Percentiles rank a stretch among this genome's conserved stretches.
Conservation (phyloP, 1,140 invertebrate species). For the Popillia japonica region DNA sequence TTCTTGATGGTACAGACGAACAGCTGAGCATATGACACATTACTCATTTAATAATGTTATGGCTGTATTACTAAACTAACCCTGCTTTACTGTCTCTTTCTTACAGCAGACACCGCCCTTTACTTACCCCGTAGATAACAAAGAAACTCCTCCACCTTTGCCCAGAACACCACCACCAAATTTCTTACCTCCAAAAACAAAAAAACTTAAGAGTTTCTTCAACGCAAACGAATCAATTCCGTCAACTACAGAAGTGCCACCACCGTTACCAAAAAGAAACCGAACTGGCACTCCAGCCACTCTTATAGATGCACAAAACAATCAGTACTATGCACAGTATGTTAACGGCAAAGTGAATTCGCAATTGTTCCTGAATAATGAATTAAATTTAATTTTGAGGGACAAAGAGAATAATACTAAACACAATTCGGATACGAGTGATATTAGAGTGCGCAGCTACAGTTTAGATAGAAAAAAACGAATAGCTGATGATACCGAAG, state of each 20-base stretch:
- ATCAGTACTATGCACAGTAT: constrained; percentile 42
- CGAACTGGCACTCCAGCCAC: constrained; percentile 27
- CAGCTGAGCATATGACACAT: constrained; percentile 5
- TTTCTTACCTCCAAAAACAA: constrained; percentile 46
- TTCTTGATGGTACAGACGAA: no score
- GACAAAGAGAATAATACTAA: constrained; percentile 8
- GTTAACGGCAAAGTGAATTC: constrained; percentile 44
- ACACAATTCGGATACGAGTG: not conserved
- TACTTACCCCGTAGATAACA: constrained; percentile 37
- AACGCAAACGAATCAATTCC: constrained; percentile 44
- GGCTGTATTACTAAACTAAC: constrained; percentile 48
- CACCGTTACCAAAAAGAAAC: constrained; percentile 58
- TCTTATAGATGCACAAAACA: constrained; percentile 44
- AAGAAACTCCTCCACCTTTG: constrained; percentile 47
- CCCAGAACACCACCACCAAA: constrained; percentile 46
- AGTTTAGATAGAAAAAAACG: constrained; percentile 13
- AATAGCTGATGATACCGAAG: not conserved
- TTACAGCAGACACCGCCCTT: constrained; percentile 56
- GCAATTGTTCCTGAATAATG: constrained; percentile 40
- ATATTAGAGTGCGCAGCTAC: not conserved
- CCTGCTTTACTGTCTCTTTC: constrained; percentile 58
- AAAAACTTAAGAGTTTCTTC: constrained; percentile 33
- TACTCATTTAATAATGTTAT: constrained; percentile 9
- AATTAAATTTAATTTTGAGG: constrained; percentile 11
- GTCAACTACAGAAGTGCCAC: constrained; percentile 53